Evolutionary conservation across 2,113 vertebrate species (phyloP).

Genomic region (Hemiprocne comata): DNA sequence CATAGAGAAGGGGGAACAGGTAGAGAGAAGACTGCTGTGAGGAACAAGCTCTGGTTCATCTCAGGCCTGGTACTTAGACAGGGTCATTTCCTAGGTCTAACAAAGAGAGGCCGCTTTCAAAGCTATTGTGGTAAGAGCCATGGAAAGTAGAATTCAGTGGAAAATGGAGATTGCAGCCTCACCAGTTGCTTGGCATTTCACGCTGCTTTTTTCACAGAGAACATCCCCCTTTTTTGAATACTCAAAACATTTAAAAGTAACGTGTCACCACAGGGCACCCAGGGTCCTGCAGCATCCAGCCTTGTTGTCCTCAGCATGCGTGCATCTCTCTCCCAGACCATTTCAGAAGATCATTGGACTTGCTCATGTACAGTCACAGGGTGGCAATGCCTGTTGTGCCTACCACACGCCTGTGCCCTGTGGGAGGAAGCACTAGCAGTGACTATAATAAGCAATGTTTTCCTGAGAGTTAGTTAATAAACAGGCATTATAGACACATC

Average conservation of each 20-base stretch:
- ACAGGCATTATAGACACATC: background rate
- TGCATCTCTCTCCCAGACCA: background rate
- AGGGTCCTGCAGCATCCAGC: background rate
- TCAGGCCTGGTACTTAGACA: background rate
- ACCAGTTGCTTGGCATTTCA: slow-evolving; percentile 14
- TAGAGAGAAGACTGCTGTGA: background rate
- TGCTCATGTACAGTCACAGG: background rate
- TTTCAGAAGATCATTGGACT: background rate
- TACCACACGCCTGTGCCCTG: background rate
- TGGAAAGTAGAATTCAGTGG: background rate
- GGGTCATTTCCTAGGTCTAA: background rate
- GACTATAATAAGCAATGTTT: background rate
- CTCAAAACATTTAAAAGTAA: background rate
- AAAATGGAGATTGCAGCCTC: background rate
- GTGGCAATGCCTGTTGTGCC: background rate
- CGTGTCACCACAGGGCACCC: accelerated
- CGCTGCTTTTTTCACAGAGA: background rate
- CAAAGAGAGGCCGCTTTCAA: background rate
- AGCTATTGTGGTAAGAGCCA: background rate
- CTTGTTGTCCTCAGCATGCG: background rate
- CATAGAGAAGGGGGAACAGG: background rate
- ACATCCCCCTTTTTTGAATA: background rate
- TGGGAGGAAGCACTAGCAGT: accelerated
- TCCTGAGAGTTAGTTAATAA: background rate
- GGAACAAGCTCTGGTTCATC: background rate